Evolutionary conservation across 2,888 invertebrate genomes (phyloP), one percentile per base, ranked within the genome.

Genomic region (Scaptomyza flava): DNA sequence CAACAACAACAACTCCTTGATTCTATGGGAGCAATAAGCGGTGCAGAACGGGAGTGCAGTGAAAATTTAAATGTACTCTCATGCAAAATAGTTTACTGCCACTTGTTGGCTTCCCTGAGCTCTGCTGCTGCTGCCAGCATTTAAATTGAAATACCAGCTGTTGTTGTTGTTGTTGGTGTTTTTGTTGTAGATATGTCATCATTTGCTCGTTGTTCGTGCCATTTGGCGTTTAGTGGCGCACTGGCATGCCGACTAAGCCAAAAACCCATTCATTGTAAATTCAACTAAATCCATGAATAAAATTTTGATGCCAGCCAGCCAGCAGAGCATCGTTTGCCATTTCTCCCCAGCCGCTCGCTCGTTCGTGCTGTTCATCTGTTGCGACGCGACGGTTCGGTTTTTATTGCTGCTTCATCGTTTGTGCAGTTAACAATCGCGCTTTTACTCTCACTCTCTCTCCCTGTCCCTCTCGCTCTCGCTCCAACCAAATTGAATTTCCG

Each of bases 401-500:
- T 82, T 82, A 85, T 86, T 79, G 68, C 82, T 76, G 50, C 34
- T 41, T 17, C 71, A 73, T 81, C 68, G 81, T 77, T 79, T 83
- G 64, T 85, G 79, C 70, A 84, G 81, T 72, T 80, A 79, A 83
- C 79, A 79, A 80, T 80, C 68, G 38, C 41, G 52, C 50, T 46
- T 27, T 27, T 27, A 6, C 53, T 42, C 52, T 20, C 67, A 57
- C 57, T 20, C 45, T 17, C 34, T 1, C 33, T 17, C 45, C 47
- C 58, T 20, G 48, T 33, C 43, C n/a, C n/a, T n/a, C n/a, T n/a
- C n/a, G n/a, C n/a, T n/a, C 79, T 63, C 70, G 38, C 30, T 61
- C 62, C 61, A 59, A 23, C 73, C 75, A 89, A 90, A 90, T 90
- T 90, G 87, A 90, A 90, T 90, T 90, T 90, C 87, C 90, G 84